Conservation (phyloP, 2,888 invertebrate genomes). For the Pimpla rufipes region DNA sequence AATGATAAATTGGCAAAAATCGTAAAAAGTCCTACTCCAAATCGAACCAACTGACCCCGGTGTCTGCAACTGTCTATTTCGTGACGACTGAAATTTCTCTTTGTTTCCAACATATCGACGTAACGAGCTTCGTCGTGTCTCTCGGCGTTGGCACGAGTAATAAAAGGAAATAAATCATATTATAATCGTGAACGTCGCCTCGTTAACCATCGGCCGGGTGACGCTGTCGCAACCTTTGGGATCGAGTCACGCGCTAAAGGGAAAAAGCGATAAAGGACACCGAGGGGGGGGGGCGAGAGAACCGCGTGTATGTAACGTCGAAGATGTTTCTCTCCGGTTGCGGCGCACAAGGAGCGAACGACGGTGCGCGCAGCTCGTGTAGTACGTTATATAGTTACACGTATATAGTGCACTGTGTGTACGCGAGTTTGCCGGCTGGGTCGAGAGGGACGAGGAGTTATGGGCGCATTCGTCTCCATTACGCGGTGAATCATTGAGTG, state of each 20-base stretch:
- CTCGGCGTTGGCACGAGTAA: slow-evolving; percentile 11
- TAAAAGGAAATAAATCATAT: slow-evolving; percentile 54
- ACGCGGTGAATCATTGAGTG: slow-evolving; percentile 82
- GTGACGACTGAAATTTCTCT: not conserved
- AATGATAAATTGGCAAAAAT: no score
- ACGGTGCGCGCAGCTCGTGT: slow-evolving; percentile 25
- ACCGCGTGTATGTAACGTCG: slow-evolving; percentile 20
- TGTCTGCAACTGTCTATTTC: not conserved
- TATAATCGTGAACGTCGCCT: slow-evolving; percentile 43
- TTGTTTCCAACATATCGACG: slow-evolving; percentile 18
- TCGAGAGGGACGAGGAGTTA: slow-evolving; percentile 84
- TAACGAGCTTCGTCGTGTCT: slow-evolving; percentile 18
- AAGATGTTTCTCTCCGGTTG: slow-evolving; percentile 36
- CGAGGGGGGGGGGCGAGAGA: not conserved
- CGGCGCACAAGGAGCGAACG: slow-evolving; percentile 15
- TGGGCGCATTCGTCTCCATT: slow-evolving; percentile 84
- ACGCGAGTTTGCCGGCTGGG: slow-evolving; percentile 58
- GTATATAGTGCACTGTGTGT: slow-evolving; percentile 17
- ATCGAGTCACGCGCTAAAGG: slow-evolving; percentile 11
- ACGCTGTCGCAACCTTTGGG: slow-evolving; percentile 28
- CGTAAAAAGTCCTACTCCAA: not conserved
- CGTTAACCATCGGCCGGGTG: slow-evolving; percentile 36
- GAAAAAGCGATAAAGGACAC: slow-evolving; percentile 47
- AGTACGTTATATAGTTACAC: not conserved
- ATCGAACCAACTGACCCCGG: not conserved